Evolutionary conservation across 2,113 vertebrate genomes (phyloP).

Genomic region (Lonchura striata): DNA sequence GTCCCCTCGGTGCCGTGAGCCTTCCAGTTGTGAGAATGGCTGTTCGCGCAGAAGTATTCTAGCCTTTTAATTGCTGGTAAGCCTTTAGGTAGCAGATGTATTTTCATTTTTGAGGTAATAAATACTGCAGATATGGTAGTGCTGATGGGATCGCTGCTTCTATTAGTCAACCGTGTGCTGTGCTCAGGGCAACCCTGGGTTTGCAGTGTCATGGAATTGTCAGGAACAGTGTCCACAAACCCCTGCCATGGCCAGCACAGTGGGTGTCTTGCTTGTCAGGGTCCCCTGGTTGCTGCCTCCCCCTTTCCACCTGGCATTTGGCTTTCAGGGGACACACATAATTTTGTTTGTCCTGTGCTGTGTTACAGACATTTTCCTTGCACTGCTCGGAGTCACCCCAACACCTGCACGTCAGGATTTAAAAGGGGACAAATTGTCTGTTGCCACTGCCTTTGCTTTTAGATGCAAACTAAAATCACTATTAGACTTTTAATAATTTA

Average conservation of each 20-base stretch:
- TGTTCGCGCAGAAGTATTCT: neutral
- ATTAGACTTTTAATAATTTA: constrained; percentile 56
- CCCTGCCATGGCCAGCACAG: rapidly evolving
- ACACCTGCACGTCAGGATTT: neutral
- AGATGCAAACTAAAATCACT: neutral
- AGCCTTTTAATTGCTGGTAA: neutral
- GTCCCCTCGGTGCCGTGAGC: rapidly evolving
- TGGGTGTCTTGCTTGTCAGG: rapidly evolving
- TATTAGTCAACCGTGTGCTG: rapidly evolving
- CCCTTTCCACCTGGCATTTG: neutral
- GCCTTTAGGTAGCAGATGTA: neutral
- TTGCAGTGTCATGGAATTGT: neutral
- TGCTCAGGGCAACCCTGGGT: neutral
- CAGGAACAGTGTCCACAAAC: neutral
- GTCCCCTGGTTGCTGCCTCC: neutral
- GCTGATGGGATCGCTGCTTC: neutral
- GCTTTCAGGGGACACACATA: neutral
- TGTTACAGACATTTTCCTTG: neutral
- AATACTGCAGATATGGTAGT: neutral
- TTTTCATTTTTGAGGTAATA: neutral
- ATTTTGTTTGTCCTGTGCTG: neutral
- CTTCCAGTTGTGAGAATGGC: neutral
- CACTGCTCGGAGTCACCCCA: neutral
- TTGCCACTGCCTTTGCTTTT: constrained; percentile 1
- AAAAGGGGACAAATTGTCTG: neutral